Base-by-base conservation (phyloP, 2,888 invertebrate genomes). In the Monochamus alternatus region DNA sequence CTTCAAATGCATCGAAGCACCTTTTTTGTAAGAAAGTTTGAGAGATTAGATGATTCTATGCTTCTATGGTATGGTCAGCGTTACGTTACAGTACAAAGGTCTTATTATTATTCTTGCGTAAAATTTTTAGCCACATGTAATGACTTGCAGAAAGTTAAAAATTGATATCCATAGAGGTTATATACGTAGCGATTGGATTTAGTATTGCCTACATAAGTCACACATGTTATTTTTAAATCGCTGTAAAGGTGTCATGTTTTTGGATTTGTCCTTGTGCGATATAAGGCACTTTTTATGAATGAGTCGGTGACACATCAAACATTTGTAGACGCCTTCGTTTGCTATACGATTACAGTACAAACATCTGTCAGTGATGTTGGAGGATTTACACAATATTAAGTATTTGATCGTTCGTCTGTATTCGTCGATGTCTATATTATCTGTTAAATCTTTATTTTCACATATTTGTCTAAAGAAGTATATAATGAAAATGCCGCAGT, bases 391-490 rank as follows among this genome's bases (percentile, higher is more conserved):
- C 22, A 22, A 22, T 22, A 22, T 22, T 22, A 22, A 22, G 22
- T 22, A 43, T 62, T 62, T 62, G 0, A 62, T 12, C 1, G 31
- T 4, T 3, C 5, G 5, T 60, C 64, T 65, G 44, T 65, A 65
- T 30, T 65, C n/a, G 47, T 22, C 3, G 14, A 65, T 47, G 47
- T 47, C 30, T n/a, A 0, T 22, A 22, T 22, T 22, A 22, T 22
- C 22, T 22, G 22, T 22, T 22, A 22, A 22, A 22, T 22, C 14
- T 64, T 31, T 64, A 7, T n/a, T 12, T 8, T 64, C 14, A 4
- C n/a, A n/a, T 14, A 64, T 8, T 43, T 64, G 64, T 3, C 44
- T 7, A 43, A 64, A 64, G 10, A 64, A 65, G 10, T 65, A 65
- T 14, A 47, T 65, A 3, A 47, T 9, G 30, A 47, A 65, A 14